These are phyloP conservation scores for Paedocypris micromegethes DNA, from an alignment of 2,797 vertebrate genomes.

Conservation along the genomic window DNA sequence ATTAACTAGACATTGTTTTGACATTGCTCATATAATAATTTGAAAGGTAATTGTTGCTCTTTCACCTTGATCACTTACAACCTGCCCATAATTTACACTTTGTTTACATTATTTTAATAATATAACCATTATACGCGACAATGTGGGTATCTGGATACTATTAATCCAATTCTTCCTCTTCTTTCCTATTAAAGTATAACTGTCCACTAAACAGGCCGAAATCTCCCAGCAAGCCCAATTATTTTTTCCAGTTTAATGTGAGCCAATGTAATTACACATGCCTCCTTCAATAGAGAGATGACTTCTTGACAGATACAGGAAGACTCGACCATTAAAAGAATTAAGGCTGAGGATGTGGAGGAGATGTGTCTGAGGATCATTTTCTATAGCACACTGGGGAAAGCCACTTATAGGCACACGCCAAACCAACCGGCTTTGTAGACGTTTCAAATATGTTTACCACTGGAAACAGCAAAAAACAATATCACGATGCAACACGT, in stretches of 20 bases:
- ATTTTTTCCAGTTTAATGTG: conserved; percentile 46
- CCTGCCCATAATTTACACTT: too few relatives aligned
- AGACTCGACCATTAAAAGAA: conserved; percentile 14
- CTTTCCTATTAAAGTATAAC: conserved; percentile 52
- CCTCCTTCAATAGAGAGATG: conserved; percentile 40
- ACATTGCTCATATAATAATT: too few relatives aligned
- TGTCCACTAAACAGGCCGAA: conserved; percentile 33
- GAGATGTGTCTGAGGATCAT: not conserved
- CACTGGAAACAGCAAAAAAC: not conserved
- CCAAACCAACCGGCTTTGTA: too few relatives aligned
- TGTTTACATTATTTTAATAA: too few relatives aligned
- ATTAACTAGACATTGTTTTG: too few relatives aligned
- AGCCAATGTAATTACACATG: conserved; percentile 47
- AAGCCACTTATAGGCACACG: not conserved
- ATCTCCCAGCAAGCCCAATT: conserved; percentile 57
- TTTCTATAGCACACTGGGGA: conserved; percentile 23
- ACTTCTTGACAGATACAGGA: conserved; percentile 38
- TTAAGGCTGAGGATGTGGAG: conserved; percentile 11
- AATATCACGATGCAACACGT: not conserved
- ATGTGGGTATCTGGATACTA: not conserved
- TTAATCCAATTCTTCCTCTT: conserved; percentile 30
- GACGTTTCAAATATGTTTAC: too few relatives aligned
- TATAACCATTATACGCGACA: too few relatives aligned
- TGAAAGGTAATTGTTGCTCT: too few relatives aligned
- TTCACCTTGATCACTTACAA: too few relatives aligned